Percentiles rank a stretch among this genome's conserved stretches.
Evolutionary conservation across 1,140 invertebrate species (phyloP).

Genomic region (Drosophila prosaltans): DNA sequence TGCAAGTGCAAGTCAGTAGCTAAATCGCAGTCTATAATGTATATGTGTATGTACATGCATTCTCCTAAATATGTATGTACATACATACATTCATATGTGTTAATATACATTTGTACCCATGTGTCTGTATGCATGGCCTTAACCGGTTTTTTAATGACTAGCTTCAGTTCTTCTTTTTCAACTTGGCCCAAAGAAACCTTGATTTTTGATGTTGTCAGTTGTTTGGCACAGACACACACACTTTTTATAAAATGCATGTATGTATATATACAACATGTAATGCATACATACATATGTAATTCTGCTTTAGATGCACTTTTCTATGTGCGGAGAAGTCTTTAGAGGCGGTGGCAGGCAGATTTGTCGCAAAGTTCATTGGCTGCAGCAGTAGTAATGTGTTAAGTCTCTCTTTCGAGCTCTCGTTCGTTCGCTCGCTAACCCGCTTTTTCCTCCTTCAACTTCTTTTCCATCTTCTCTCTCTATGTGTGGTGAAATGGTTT

Average conservation of each 20-base stretch:
- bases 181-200: slow-evolving; percentile 23
- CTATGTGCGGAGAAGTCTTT: not conserved
- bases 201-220: slow-evolving; percentile 25
- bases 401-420: slow-evolving; percentile 22
- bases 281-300: not conserved
- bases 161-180: slow-evolving; percentile 19
- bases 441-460: not conserved
- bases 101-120: slow-evolving; percentile 2
- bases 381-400: slow-evolving; percentile 31
- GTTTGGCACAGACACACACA: not conserved
- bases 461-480: not conserved
- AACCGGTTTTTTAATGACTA: slow-evolving; percentile 16
- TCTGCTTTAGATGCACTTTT: slow-evolving; percentile 9
- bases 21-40: slow-evolving; percentile 34
- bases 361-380: slow-evolving; percentile 32
- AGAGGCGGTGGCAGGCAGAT: slow-evolving; percentile 13
- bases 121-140: not conserved
- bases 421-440: not conserved
- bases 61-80: not conserved
- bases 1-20: slow-evolving; percentile 36
- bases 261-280: not conserved
- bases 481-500: slow-evolving; percentile 9
- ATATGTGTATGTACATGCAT: slow-evolving; percentile 2
- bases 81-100: slow-evolving; percentile 12
- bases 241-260: not conserved